Evolutionary conservation across 2,797 vertebrate genomes (phyloP).

Genomic region (Spinibarbus caldwelli): DNA sequence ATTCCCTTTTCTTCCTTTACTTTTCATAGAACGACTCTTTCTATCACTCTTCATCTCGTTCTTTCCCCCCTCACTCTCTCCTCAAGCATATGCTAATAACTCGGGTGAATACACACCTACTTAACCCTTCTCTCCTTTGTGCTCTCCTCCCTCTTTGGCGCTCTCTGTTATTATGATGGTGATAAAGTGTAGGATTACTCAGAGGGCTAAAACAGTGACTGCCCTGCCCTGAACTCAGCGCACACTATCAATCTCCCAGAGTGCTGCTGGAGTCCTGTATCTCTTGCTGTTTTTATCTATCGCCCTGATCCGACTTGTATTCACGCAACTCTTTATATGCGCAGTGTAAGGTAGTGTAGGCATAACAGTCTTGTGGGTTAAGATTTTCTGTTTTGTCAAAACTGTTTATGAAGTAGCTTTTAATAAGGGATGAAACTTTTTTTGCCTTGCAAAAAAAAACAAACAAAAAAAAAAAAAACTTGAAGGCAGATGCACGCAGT

Average conservation of each 20-base stretch:
- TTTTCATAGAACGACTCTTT: slow-evolving; percentile 7
- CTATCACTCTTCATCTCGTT: slow-evolving; percentile 23
- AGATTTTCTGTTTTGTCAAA: not conserved
- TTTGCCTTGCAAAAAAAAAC: not conserved
- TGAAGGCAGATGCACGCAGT: slow-evolving; percentile 6
- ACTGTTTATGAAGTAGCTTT: slow-evolving; percentile 1
- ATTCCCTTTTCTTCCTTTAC: slow-evolving; percentile 63
- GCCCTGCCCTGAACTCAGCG: slow-evolving; percentile 66
- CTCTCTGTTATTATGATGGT: slow-evolving; percentile 63
- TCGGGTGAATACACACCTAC: slow-evolving; percentile 59
- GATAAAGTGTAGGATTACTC: slow-evolving; percentile 68
- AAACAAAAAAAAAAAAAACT: not conserved
- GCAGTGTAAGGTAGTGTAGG: not conserved
- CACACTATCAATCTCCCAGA: slow-evolving; percentile 65
- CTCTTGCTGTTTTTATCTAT: slow-evolving; percentile 40
- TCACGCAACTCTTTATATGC: not conserved
- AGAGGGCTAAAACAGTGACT: slow-evolving; percentile 60
- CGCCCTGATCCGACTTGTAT: slow-evolving; percentile 11
- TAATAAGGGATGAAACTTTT: slow-evolving; percentile 23
- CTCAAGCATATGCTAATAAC: slow-evolving; percentile 62
- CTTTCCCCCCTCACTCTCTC: slow-evolving; percentile 19
- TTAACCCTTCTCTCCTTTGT: slow-evolving; percentile 48
- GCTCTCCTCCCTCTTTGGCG: slow-evolving; percentile 53
- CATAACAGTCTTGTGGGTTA: not conserved
- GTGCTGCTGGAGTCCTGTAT: slow-evolving; percentile 51